These are phyloP conservation scores for Mormyrus hasselquistii DNA, from an alignment of 2,797 vertebrate species.

Conservation along the genomic window DNA sequence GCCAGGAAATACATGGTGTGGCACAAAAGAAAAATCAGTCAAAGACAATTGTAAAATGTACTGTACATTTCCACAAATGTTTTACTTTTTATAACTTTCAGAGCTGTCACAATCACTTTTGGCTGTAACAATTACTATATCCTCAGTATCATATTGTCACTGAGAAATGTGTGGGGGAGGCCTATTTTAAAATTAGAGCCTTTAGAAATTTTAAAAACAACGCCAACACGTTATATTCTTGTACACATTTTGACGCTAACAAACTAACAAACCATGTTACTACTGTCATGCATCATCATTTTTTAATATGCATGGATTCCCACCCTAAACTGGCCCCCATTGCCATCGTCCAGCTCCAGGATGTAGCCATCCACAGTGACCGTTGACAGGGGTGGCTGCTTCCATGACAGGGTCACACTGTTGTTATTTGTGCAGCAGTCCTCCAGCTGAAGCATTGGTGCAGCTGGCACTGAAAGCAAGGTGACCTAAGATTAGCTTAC, in stretches of 20 bases:
- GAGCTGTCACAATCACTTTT: neutral
- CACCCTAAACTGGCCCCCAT: conserved; percentile 90
- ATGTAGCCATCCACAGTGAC: conserved; percentile 96
- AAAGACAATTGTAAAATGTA: neutral
- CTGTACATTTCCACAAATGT: neutral
- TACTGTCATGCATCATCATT: neutral
- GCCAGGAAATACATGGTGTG: conserved; percentile 24
- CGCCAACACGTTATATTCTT: neutral
- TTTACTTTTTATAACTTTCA: neutral
- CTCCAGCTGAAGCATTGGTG: conserved; percentile 92
- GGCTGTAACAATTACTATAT: neutral
- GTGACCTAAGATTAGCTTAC: conserved; percentile 53
- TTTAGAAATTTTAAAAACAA: neutral
- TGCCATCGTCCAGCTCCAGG: conserved; percentile 93
- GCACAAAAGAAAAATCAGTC: neutral
- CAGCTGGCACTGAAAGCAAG: conserved; percentile 81
- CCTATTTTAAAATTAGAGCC: neutral
- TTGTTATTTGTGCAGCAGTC: conserved; percentile 96
- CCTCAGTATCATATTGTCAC: neutral
- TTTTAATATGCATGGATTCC: conserved; percentile 29
- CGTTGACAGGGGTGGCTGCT: conserved; percentile 88
- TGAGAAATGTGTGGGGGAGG: neutral
- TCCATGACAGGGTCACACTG: conserved; percentile 96
- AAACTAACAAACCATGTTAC: neutral
- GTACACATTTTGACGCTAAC: neutral